Percentiles rank a stretch among this genome's conserved stretches.
Evolutionary conservation across 2,888 invertebrate species (phyloP).

Genomic region (Formica aserva): DNA sequence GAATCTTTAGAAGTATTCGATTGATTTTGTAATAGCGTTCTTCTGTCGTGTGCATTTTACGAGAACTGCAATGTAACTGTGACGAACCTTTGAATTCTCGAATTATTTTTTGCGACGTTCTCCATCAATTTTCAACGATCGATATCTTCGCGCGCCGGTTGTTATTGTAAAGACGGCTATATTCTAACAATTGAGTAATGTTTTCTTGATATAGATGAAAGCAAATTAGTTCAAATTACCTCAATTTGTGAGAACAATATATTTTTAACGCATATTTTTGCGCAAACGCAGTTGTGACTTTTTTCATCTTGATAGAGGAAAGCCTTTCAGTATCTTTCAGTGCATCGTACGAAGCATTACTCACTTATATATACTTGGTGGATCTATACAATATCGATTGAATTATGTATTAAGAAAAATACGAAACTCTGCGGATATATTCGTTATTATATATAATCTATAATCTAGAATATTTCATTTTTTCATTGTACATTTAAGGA

Average conservation of each 20-base stretch:
- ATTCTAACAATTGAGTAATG: neutral
- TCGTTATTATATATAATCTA: neutral
- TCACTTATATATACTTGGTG: neutral
- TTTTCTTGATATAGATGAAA: neutral
- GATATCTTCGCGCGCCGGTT: neutral
- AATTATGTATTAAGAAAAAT: neutral
- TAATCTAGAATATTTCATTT: too few species aligned
- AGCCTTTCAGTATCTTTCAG: neutral
- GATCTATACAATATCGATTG: neutral
- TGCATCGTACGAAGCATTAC: neutral
- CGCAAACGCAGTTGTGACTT: constrained; percentile 18
- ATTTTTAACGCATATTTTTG: neutral
- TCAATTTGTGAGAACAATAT: neutral
- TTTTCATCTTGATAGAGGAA: neutral
- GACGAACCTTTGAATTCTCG: neutral
- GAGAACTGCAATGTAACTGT: neutral
- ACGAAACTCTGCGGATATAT: too few species aligned
- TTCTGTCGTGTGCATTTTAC: constrained; percentile 1
- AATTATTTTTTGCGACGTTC: neutral
- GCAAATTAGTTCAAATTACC: neutral
- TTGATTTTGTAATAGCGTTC: constrained; percentile 41
- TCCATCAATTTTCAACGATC: neutral
- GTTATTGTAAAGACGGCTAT: neutral
- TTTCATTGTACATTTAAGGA: too few species aligned
- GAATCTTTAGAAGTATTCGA: constrained; percentile 19